A percentile compares a stretch with the other conserved stretches of the same genome.
Conservation (phyloP, 2,888 invertebrate species). For the Dascillus cervinus region DNA sequence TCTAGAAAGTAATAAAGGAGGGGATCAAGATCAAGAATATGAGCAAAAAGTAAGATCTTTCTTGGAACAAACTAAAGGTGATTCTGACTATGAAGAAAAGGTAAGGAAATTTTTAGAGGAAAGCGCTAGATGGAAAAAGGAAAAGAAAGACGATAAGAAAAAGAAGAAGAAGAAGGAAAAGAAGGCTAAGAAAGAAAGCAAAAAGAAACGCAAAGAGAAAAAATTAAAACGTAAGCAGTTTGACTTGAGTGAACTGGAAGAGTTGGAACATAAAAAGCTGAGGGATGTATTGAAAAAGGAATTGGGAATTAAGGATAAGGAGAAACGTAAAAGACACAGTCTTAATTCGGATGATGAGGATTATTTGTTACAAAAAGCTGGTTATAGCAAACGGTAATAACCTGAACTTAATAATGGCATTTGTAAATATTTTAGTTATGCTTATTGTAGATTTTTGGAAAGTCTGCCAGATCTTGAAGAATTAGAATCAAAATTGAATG, state of each 20-base stretch:
- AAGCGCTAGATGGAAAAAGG: slow-evolving; percentile 70
- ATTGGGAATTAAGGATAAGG: slow-evolving; percentile 36
- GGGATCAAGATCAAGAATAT: slow-evolving; percentile 52
- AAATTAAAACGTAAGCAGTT: slow-evolving; percentile 62
- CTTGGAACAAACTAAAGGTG: slow-evolving; percentile 67
- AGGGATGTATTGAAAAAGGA: slow-evolving; percentile 60
- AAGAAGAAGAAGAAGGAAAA: slow-evolving; percentile 48
- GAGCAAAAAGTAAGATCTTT: slow-evolving; percentile 61
- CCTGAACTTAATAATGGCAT: not conserved
- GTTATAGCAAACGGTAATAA: slow-evolving; percentile 38
- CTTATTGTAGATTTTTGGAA: slow-evolving; percentile 49
- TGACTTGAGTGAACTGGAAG: slow-evolving; percentile 55
- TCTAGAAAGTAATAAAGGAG: slow-evolving; percentile 39
- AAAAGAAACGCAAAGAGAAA: slow-evolving; percentile 67
- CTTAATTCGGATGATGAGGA: slow-evolving; percentile 42
- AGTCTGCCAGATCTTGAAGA: slow-evolving; percentile 68
- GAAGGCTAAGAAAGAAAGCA: slow-evolving; percentile 63
- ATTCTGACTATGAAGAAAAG: slow-evolving; percentile 78
- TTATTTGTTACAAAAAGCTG: slow-evolving; percentile 42
- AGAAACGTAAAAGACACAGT: slow-evolving; percentile 37
- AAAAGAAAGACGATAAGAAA: slow-evolving; percentile 59
- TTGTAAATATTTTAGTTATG: slow-evolving; percentile 6
- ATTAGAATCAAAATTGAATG: slow-evolving; percentile 67
- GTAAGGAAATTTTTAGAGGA: slow-evolving; percentile 81
- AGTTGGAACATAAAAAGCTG: slow-evolving; percentile 56